Evolutionary conservation across 2,888 invertebrate genomes (phyloP).

Genomic region (Melangyna quadrimaculata): DNA sequence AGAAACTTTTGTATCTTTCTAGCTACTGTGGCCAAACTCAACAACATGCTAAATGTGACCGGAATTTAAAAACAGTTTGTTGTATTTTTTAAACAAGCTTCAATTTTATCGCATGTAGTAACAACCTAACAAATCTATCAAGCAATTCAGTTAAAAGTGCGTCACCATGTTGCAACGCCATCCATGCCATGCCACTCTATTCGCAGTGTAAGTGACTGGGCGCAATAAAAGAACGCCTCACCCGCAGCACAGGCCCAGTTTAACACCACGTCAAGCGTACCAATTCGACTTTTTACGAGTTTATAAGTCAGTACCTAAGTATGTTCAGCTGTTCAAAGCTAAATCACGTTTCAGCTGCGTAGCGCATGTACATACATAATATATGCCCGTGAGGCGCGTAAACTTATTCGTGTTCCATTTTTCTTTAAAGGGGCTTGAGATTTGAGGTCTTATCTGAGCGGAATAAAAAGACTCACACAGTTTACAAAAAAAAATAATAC

Average conservation of each 20-base stretch:
- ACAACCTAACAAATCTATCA: constrained; percentile 20
- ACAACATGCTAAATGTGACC: constrained; percentile 60
- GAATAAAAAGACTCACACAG: constrained; percentile 1
- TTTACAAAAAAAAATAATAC: constrained; percentile 42
- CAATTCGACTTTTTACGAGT: constrained; percentile 14
- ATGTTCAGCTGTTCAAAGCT: constrained; percentile 33
- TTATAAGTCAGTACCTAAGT: not conserved
- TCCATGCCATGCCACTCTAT: too few species aligned
- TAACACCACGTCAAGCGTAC: constrained; percentile 16
- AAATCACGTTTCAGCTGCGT: constrained; percentile 35
- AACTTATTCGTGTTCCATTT: constrained; percentile 32
- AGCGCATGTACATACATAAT: too few species aligned
- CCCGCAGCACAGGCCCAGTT: not conserved
- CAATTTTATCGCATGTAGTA: not conserved
- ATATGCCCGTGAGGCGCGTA: constrained; percentile 59
- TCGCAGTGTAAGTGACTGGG: not conserved
- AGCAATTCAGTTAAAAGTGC: constrained; percentile 54
- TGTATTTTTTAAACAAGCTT: not conserved
- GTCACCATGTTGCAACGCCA: constrained; percentile 59
- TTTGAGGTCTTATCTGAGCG: constrained; percentile 1
- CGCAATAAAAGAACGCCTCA: constrained; percentile 31
- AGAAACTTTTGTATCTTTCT: too few species aligned
- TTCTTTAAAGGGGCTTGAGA: constrained; percentile 11
- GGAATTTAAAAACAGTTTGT: constrained; percentile 56
- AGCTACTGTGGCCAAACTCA: constrained; percentile 27